Evolutionary conservation across 2,888 invertebrate genomes (phyloP), one percentile per base, ranked within the genome.

Genomic region (Leucania comma): DNA sequence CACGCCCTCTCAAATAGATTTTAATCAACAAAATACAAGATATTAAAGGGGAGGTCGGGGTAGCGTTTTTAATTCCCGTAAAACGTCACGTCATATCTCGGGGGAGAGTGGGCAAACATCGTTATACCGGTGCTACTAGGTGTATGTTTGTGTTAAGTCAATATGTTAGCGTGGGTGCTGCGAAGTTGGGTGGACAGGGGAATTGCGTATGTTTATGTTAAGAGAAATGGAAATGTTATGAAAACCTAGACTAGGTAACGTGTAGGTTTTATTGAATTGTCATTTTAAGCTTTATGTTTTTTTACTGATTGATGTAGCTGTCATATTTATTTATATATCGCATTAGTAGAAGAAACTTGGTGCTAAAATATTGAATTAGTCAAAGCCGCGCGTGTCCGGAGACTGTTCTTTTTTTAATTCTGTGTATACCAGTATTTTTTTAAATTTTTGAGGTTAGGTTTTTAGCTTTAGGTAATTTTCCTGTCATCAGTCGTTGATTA

Each of bases 91-190:
- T 80, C 78, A 85, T 86, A 91, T 94, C 94, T 94, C 94, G 85
- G 88, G 94, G 94, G 94, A 94, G 92, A 90, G 87, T 78, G 88
- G 87, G 90, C 88, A 94, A 94, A 94, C 92, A 94, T 93, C 91
- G 90, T 94, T 94, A 94, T 80, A 85, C 86, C 72, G 71, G 69
- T 79, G 80, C 79, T 82, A 77, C 80, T 75, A 79, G 72, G 80
- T 80, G 75, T 78, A 77, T 78, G 84, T 85, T 84, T 87, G 82
- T 75, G 82, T 82, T 83, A 83, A 78, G 90, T 90, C 88, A 88
- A 87, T 86, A 84, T 81, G 74, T 78, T 80, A 29, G 76, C 73
- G 65, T 58, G 74, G 81, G 61, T 48, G 48, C 66, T 68, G 58
- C 65, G 70, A 63, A 67, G 26, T 67, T 42, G 62, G 70, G 69